A percentile compares a stretch with the other conserved stretches of the same genome.
phyloP scores from a whole-genome alignment of 2,888 invertebrate species.

The Uloborus plumipes region DNA sequence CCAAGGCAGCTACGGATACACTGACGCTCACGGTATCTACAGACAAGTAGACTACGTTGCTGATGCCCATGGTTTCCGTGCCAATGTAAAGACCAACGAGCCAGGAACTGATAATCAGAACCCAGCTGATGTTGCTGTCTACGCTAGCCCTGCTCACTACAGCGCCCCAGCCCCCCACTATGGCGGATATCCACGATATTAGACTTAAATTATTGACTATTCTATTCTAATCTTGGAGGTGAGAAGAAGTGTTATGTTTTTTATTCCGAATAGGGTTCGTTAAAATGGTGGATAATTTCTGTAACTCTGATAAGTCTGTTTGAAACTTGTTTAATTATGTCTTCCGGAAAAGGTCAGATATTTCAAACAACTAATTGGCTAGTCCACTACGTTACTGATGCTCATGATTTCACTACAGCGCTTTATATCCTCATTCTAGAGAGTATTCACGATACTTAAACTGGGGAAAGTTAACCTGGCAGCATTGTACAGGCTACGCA shows the following conservation, averaged over 20 bases:
- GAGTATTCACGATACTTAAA: no score
- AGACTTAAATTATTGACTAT: conserved; percentile 13
- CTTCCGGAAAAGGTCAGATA: no score
- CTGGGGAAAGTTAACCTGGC: no score
- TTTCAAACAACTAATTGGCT: no score
- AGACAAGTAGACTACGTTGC: conserved; percentile 61
- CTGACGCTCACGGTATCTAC: conserved; percentile 61
- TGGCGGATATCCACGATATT: conserved; percentile 54
- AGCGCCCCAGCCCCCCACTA: conserved; percentile 22
- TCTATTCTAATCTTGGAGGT: conserved; percentile 25
- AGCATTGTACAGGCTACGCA: no score
- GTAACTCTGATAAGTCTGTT: no score
- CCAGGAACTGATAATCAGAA: conserved; percentile 62
- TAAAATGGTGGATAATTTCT: no score
- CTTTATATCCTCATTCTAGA: no score
- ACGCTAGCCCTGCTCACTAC: conserved; percentile 42
- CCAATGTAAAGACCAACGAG: conserved; percentile 63
- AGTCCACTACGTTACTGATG: no score
- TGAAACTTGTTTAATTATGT: no score
- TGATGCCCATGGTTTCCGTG: conserved; percentile 59
- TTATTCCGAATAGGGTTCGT: background rate
- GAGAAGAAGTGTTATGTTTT: conserved; percentile 1
- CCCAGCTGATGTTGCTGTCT: conserved; percentile 62
- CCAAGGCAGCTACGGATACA: conserved; percentile 59
- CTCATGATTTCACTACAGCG: no score